phyloP scores from a whole-genome alignment of 2,888 invertebrate species.

The Hypolimnas misippus region DNA sequence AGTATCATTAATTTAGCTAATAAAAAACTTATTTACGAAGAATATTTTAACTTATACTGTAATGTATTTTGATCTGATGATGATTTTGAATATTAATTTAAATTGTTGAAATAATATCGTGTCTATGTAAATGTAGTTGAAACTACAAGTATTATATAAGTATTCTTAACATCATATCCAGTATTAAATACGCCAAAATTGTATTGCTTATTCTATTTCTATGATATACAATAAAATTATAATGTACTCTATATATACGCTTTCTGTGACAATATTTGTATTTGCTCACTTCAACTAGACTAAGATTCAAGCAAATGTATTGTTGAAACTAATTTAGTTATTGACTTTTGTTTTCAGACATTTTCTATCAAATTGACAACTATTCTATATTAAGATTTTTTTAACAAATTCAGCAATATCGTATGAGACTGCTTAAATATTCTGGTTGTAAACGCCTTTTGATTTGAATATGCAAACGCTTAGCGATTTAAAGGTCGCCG shows the following conservation, averaged over 20 bases:
- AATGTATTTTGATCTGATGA: background rate
- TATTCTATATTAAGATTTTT: no score
- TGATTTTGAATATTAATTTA: background rate
- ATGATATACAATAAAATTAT: conserved; percentile 27
- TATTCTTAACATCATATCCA: conserved; percentile 44
- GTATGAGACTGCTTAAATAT: no score
- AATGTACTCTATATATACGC: conserved; percentile 50
- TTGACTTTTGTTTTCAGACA: background rate
- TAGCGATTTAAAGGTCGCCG: no score
- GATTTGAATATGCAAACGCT: no score
- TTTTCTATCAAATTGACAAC: no score
- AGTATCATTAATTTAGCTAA: no score
- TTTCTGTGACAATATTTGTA: conserved; percentile 69
- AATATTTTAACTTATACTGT: background rate
- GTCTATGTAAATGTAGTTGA: background rate
- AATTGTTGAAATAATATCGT: background rate
- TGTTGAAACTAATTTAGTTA: background rate
- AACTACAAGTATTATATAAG: conserved; percentile 11
- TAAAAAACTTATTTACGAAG: no score
- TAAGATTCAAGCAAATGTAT: conserved; percentile 16
- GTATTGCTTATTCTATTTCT: conserved; percentile 36
- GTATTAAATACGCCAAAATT: conserved; percentile 53
- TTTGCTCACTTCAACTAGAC: conserved; percentile 22
- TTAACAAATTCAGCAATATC: no score
- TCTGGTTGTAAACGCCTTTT: no score